Base-by-base conservation (phyloP, 2,113 vertebrate genomes). In the Hypanus sabinus region DNA sequence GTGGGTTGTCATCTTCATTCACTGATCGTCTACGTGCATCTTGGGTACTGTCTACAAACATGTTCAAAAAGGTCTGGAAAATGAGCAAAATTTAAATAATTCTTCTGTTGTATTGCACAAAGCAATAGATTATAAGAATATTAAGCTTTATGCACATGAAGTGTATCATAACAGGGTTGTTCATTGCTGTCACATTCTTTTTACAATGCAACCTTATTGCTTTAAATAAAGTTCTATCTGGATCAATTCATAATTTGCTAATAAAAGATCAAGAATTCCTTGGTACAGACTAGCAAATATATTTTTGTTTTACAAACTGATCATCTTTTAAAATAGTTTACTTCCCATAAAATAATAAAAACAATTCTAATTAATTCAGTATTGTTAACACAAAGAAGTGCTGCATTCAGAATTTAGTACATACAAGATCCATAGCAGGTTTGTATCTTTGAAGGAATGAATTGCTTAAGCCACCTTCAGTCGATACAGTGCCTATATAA, bases 31-130 rank as follows among this genome's bases (percentile, higher is more conserved):
- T 97, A 94, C 98, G 97, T 94, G 98, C 98, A 94, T 99, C 99
- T 96, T 99, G 98, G 96, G 98, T 99, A 95, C 98, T 98, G 96
- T 99, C 99, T 88, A 99, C 99, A 96, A 99, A 99, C 98, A 99
- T 99, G 96, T 98, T 99, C 95, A 99, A 97, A 96, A 99, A 99
- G 0, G 99, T 99, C 99, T 99, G 93, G 71, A 79, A 80, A 22
- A 24, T 75, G 62, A 62, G 27, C 62, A 94, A 36, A 57, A 81
- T 36, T 22, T 60, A 65, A 80, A 30, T 14, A 65, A 80, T 33
- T 77, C 38, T 38, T 33, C 30, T 22, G 18, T 94, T 2, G 11
- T 87, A 60, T 14, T 62, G 55, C 30, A 30, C 11, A 62, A 62
- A 5, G 70, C 68, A 73, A 14, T 33, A 93, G 38, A 27, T 9